phyloP scores from a whole-genome alignment of 1,140 invertebrate species.

The Spodoptera litura region DNA sequence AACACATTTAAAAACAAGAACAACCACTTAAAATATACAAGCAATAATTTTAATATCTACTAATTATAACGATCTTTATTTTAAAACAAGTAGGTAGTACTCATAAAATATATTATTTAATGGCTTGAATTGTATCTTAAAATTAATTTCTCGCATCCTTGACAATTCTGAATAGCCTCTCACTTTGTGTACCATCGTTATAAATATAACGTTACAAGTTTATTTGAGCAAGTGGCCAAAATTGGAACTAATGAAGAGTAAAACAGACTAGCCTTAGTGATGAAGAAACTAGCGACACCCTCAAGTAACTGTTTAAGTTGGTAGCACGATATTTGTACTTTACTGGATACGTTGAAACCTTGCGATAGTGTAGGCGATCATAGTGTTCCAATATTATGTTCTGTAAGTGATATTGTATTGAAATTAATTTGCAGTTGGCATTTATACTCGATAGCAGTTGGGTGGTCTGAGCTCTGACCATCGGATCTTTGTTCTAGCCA shows the following conservation, averaged over 20 bases:
- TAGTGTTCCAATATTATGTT: conserved; percentile 39
- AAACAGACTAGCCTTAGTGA: no score
- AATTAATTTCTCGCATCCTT: conserved; percentile 39
- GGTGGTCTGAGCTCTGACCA: conserved; percentile 22
- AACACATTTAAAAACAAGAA: background rate
- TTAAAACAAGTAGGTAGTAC: background rate
- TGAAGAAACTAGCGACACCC: no score
- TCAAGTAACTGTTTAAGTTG: no score
- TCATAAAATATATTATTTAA: conserved; percentile 6
- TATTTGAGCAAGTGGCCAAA: no score
- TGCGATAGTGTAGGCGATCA: conserved; percentile 17
- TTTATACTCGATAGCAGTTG: conserved; percentile 16
- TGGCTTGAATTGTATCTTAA: conserved; percentile 28
- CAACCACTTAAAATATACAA: conserved; percentile 19
- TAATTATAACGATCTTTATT: conserved; percentile 27
- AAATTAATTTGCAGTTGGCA: conserved; percentile 45
- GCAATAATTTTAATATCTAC: conserved; percentile 28
- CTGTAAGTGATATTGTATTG: conserved; percentile 41
- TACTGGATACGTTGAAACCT: conserved; percentile 9
- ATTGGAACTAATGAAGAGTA: no score
- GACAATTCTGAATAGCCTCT: conserved; percentile 36
- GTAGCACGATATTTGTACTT: background rate
- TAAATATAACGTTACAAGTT: background rate
- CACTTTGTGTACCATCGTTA: conserved; percentile 31
- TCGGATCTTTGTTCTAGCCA: conserved; percentile 13